Evolutionary conservation across 2,888 invertebrate genomes (phyloP), one percentile per base, ranked within the genome.

Genomic region (Galerucella calmariensis): DNA sequence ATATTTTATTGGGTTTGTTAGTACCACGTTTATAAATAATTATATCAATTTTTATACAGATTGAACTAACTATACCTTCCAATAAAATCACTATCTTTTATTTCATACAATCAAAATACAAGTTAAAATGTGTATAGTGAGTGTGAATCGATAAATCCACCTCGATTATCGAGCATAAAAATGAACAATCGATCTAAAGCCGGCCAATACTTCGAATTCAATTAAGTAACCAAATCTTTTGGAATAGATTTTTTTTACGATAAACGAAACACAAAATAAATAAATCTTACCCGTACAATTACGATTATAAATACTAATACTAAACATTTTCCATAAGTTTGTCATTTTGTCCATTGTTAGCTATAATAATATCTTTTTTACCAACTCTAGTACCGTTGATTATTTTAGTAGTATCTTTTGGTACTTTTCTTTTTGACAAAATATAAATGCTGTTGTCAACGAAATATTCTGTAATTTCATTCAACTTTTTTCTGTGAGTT

Each of bases 381-480:
- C 78, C 79, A 11, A 76, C 79, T 63, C 81, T 74, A n/a, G 72
- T 78, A 5, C 70, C 69, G 20, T 56, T 72, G 10, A 48, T 59
- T 8, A 53, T 72, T 14, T 70, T 70, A 41, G 75, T 35, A 69
- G 73, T n/a, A 48, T 71, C 73, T 48, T 67, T 76, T 20, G 16
- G 59, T 16, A 72, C 75, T 46, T 78, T 79, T 59, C 76, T 79
- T 59, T 77, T 75, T 68, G 77, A 82, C 16, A 81, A 82, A 41
- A 87, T 67, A 71, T 82, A 85, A 35, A 84, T 81, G 2, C 82
- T 82, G 78, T 88, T 87, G 66, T 86, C 85, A 5, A 63, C 73
- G 9, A 90, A 90, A 78, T 90, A 90, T 16, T 87, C 86, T 73
- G 89, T 88, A 72, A 90, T 90, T 67, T 90, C 89, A 1, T 86